phyloP scores from a whole-genome alignment of 2,113 vertebrate species.

The Chloroceryle aenea region DNA sequence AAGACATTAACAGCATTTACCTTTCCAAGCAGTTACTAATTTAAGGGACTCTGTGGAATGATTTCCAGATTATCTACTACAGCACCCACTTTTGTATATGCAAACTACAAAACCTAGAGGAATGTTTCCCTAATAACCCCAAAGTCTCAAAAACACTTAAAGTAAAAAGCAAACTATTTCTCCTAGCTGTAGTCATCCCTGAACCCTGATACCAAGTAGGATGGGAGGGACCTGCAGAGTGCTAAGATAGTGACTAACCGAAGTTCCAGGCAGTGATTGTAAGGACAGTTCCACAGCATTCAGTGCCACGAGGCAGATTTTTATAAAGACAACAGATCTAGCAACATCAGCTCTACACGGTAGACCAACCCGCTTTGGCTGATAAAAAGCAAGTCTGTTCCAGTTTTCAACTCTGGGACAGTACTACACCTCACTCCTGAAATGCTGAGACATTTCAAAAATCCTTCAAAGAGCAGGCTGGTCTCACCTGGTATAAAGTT shows the following conservation, averaged over 20 bases:
- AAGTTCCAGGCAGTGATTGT: neutral
- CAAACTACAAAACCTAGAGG: neutral
- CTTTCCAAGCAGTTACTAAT: neutral
- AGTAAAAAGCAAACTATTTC: neutral
- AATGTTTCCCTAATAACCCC: neutral
- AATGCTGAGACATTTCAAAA: neutral
- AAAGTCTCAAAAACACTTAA: neutral
- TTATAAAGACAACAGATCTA: neutral
- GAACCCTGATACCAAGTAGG: neutral
- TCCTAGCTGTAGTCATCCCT: neutral
- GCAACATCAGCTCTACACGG: neutral
- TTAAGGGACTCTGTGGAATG: neutral
- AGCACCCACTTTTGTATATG: neutral
- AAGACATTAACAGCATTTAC: neutral
- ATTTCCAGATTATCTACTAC: neutral
- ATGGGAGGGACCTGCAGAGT: neutral
- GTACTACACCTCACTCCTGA: fast-evolving
- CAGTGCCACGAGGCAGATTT: neutral
- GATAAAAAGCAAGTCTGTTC: neutral
- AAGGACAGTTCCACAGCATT: neutral
- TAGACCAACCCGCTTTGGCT: neutral
- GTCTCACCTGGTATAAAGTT: slow-evolving; percentile 93
- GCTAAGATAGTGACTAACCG: neutral
- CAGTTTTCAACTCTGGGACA: neutral
- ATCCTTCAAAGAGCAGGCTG: neutral